Evolutionary conservation across 2,888 invertebrate genomes (phyloP), one percentile per base, ranked within the genome.

Genomic region (Prosapia bicincta): DNA sequence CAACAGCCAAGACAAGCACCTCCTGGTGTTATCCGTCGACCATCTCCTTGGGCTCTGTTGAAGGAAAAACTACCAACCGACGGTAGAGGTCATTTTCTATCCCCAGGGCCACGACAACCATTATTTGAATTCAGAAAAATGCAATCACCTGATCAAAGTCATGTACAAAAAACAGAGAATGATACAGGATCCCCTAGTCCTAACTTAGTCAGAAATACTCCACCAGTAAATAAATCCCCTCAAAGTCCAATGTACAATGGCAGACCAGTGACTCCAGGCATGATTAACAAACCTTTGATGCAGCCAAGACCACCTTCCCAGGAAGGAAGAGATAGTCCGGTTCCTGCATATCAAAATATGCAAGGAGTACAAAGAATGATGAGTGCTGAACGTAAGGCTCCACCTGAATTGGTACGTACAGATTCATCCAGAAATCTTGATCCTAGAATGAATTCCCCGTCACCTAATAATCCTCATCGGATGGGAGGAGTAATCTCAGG

Each of bases 31-130:
- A 65, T 78, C 3, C 73, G 80, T 71, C 73, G 80, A 10, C 79
- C 79, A 15, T 79, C 79, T 7, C 79, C 80, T 66, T 80, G 80
- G 79, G 75, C 80, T 28, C 79, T 83, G 30, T 81, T 82, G 6
- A 81, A 81, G 24, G 83, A 82, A 69, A 81, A 79, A 71, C 68
- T 80, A 71, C 80, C 80, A 43, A 72, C 80, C 23, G 78, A 77
- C 69, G 25, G 74, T 66, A 68, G 79, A 79, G 71, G 79, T 74
- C 69, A 79, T 74, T 26, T 77, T 77, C 26, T 77, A 77, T 81
- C 82, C 13, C 79, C 81, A 66, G 79, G 78, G 73, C 80, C 80
- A 24, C 78, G 81, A 74, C 81, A 81, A 26, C 70, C 65, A 26
- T 69, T 65, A 26, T 69, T 72, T 76, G 76, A 76, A 32, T 69